Conservation (phyloP, 2,888 invertebrate species). For the Anticlea derivata region DNA sequence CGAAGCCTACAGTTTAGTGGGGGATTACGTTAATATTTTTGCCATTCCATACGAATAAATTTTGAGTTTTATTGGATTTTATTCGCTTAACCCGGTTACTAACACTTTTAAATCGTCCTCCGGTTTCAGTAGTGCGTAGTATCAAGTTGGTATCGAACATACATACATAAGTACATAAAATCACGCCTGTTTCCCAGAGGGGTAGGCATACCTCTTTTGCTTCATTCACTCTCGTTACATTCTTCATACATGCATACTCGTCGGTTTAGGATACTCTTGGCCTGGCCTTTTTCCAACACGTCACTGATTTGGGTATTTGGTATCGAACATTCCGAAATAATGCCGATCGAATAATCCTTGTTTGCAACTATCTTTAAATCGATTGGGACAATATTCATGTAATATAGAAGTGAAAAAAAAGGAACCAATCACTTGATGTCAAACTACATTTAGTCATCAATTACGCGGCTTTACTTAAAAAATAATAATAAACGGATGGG, state of each 20-base stretch:
- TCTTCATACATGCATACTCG: too few relatives aligned
- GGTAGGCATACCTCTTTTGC: too few relatives aligned
- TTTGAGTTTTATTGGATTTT: constrained; percentile 49
- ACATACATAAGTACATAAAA: too few relatives aligned
- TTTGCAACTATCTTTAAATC: background rate
- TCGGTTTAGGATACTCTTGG: too few relatives aligned
- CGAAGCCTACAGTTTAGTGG: constrained; percentile 45
- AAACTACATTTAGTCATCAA: background rate
- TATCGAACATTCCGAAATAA: constrained; percentile 7
- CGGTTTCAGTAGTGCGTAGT: background rate
- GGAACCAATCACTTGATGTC: background rate
- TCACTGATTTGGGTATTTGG: too few relatives aligned
- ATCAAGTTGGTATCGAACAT: constrained; percentile 10
- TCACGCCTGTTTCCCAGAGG: too few relatives aligned
- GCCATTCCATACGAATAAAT: constrained; percentile 48
- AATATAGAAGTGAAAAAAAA: background rate
- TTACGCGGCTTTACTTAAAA: too few relatives aligned
- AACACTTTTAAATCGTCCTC: constrained; percentile 36
- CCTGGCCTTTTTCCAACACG: too few relatives aligned
- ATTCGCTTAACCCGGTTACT: constrained; percentile 45
- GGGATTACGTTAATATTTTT: constrained; percentile 49
- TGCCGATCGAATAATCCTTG: constrained; percentile 2
- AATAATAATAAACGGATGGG: too few relatives aligned
- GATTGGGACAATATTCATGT: background rate
- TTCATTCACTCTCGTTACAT: too few relatives aligned